Conservation (phyloP, 2,113 vertebrate genomes). For the Paramisgurnus dabryanus region DNA sequence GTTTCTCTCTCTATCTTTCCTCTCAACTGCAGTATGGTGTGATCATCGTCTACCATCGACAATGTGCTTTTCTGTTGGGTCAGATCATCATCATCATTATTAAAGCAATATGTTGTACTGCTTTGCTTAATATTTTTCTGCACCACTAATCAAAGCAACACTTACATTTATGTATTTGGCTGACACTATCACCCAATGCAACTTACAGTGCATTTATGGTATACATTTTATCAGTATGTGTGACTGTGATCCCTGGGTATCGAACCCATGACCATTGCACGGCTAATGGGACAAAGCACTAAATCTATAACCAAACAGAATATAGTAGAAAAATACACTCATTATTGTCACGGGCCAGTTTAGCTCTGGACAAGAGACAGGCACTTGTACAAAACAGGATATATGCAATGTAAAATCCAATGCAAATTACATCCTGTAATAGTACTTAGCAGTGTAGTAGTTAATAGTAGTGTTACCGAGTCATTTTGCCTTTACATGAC, state of each 20-base stretch:
- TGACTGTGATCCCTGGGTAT: too few relatives aligned
- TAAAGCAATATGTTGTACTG: background rate
- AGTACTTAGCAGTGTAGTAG: background rate
- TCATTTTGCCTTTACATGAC: background rate
- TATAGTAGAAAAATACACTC: background rate
- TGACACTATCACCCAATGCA: background rate
- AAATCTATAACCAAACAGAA: too few relatives aligned
- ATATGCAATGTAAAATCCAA: background rate
- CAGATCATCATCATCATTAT: slow-evolving; percentile 48
- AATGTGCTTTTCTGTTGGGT: slow-evolving; percentile 82
- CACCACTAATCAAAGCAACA: too few relatives aligned
- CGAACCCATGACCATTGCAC: too few relatives aligned
- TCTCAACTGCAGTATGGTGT: slow-evolving; percentile 84
- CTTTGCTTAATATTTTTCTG: too few relatives aligned
- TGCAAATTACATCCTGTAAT: background rate
- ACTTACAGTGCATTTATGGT: too few relatives aligned
- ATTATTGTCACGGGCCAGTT: background rate
- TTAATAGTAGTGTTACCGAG: background rate
- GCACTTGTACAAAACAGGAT: background rate
- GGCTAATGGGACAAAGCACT: too few relatives aligned
- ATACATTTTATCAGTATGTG: too few relatives aligned
- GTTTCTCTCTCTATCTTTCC: slow-evolving; percentile 85
- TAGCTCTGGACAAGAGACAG: background rate
- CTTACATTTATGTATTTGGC: background rate
- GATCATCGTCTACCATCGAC: slow-evolving; percentile 77